Percentiles rank a stretch among this genome's conserved stretches.
Conservation (phyloP, 1,140 invertebrate species). For the Fragariocoptes setiger region DNA sequence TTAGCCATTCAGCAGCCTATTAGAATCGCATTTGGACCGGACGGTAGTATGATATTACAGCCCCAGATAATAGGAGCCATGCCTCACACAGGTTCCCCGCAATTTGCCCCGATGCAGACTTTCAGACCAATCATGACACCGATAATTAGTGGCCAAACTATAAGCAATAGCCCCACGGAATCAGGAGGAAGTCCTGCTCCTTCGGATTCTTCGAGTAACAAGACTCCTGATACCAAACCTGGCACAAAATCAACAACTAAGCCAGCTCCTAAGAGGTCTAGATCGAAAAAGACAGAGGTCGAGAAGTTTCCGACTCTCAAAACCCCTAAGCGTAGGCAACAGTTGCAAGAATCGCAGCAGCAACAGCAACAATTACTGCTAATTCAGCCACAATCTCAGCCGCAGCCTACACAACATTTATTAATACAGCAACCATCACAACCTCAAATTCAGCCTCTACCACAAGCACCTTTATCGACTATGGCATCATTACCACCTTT, state of each 20-base stretch:
- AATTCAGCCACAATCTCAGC: slow-evolving; percentile 1
- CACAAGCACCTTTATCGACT: too few species aligned
- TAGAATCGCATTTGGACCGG: slow-evolving; percentile 11
- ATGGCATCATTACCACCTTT: too few species aligned
- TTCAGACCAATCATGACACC: neutral
- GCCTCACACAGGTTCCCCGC: neutral
- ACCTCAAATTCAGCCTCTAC: too few species aligned
- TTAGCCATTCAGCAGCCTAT: slow-evolving; percentile 1
- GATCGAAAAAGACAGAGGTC: neutral
- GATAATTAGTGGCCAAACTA: neutral
- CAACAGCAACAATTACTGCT: slow-evolving; percentile 2
- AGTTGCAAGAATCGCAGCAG: slow-evolving; percentile 1
- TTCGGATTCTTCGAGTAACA: neutral
- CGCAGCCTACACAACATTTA: neutral
- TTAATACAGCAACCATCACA: neutral
- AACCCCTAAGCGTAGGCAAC: neutral
- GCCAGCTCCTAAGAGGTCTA: neutral
- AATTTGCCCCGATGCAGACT: neutral
- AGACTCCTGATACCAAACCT: neutral
- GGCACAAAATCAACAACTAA: slow-evolving; percentile 1
- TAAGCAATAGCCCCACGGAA: too few species aligned
- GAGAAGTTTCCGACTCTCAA: neutral
- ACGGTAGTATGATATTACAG: slow-evolving; percentile 13
- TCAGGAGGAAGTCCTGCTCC: too few species aligned
- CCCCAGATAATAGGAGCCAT: slow-evolving; percentile 1